Evolutionary conservation across 2,888 invertebrate species (phyloP).

Genomic region (Troides aeacus): DNA sequence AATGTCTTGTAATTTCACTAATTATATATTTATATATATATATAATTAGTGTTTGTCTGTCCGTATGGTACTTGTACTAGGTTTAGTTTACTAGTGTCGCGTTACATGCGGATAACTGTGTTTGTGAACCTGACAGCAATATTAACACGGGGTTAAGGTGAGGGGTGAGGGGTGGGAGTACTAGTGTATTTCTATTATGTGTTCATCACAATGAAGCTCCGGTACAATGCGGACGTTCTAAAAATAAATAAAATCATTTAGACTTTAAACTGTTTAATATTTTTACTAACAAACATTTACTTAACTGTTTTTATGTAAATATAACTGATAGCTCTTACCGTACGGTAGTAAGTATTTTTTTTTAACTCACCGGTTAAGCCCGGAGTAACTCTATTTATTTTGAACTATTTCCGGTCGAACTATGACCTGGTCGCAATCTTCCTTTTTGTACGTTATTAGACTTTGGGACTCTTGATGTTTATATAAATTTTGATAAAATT

Average conservation of each 20-base stretch:
- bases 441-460: not conserved
- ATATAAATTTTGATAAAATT: conserved; percentile 17
- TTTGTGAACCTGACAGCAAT: too few species aligned
- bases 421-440: too few species aligned
- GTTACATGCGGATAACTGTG: too few species aligned
- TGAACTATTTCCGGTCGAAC: too few species aligned
- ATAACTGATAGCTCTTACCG: conserved; percentile 44
- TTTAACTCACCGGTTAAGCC: conserved; percentile 39
- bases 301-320: conserved; percentile 60
- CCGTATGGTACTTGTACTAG: not conserved
- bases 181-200: conserved; percentile 7
- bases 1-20: conserved; percentile 25
- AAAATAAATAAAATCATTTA: conserved; percentile 20
- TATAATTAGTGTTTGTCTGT: not conserved
- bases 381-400: conserved; percentile 36
- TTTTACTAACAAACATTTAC: conserved; percentile 30
- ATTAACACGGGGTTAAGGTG: too few species aligned
- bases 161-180: not conserved
- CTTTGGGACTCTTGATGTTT: not conserved
- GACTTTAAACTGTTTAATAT: conserved; percentile 27
- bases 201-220: conserved; percentile 16
- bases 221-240: conserved; percentile 10
- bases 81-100: not conserved
- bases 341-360: conserved; percentile 44
- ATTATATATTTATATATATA: conserved; percentile 17